phyloP scores from a whole-genome alignment of 2,888 invertebrate species.

The Sympetrum striolatum region DNA sequence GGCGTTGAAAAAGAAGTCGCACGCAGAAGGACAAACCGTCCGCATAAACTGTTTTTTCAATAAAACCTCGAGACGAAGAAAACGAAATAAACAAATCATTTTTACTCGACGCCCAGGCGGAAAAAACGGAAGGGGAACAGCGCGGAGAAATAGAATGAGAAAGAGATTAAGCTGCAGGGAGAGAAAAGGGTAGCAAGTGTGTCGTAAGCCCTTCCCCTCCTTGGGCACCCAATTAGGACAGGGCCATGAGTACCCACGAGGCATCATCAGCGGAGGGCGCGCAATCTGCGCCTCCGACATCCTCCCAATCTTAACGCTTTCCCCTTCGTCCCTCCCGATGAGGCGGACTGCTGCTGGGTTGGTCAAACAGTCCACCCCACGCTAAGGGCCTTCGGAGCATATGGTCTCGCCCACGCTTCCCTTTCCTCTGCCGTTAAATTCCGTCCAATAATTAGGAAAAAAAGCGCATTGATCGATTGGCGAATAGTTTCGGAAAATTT shows the following conservation, averaged over 20 bases:
- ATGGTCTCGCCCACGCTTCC: background rate
- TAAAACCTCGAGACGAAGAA: too few species aligned
- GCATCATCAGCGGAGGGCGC: background rate
- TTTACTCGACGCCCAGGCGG: too few species aligned
- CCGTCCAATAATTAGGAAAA: too few species aligned
- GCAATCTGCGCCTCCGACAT: background rate
- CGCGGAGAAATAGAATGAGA: background rate
- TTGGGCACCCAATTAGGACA: constrained; percentile 21
- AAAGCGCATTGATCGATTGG: too few species aligned
- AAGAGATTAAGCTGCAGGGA: background rate
- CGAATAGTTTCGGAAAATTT: too few species aligned
- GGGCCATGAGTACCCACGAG: constrained; percentile 5
- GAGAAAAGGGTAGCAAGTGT: background rate
- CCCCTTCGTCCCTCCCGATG: background rate
- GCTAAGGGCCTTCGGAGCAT: background rate
- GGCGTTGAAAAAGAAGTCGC: too few species aligned
- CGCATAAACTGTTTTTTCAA: too few species aligned
- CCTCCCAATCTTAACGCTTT: background rate
- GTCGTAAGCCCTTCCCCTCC: background rate
- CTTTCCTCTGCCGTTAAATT: background rate
- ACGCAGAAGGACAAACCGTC: too few species aligned
- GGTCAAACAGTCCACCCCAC: background rate
- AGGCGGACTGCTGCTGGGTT: background rate
- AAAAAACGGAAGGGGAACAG: background rate
- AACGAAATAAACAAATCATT: too few species aligned